Base-by-base conservation (phyloP, 2,888 invertebrate genomes). In the Willowsia nigromaculata region DNA sequence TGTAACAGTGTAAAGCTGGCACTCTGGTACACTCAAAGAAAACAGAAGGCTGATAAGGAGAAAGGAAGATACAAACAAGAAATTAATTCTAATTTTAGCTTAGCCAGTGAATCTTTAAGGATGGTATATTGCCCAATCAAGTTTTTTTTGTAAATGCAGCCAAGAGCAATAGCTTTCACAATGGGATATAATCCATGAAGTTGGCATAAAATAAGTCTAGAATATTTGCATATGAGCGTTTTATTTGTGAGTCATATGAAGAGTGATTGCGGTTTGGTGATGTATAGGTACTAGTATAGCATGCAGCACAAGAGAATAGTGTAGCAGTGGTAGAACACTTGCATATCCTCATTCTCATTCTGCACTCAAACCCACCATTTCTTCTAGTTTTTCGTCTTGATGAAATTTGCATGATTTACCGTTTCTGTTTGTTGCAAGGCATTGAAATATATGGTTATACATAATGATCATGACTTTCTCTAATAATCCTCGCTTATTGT, bases 331-430 rank as follows among this genome's bases (percentile, higher is more conserved):
- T 59, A 4, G 59, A 22, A 22, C 2, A 59, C 13, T 22, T 5
- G 2, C 6, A 7, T 37, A n/a, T 56, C 11, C 59, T 59, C 81
- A 81, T 81, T 81, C 11, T 53, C 59, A 81, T 81, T 81, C 81
- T 59, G 37, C 5, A 59, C 62, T 40, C 40, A 81, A 81, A 11
- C 37, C 59, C 18, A 40, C 27, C 78, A 78, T 62, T 56, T 59
- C 0, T 81, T 59, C 40, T 22, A 22, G 22, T 81, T 81, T n/a
- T 81, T 59, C 81, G 11, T 22, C 47, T 50, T 40, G 76, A 37
- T 15, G 22, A 81, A 81, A 81, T 81, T 81, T 81, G 81, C 81
- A 81, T 81, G 81, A 81, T 59, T 81, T 59, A 40, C 30, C 56
- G 3, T 9, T 22, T 15, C 22, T 4, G 22, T 65, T 65, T 65